phyloP scores from a whole-genome alignment of 2,113 vertebrate genomes.

The Corythornis cristatus region DNA sequence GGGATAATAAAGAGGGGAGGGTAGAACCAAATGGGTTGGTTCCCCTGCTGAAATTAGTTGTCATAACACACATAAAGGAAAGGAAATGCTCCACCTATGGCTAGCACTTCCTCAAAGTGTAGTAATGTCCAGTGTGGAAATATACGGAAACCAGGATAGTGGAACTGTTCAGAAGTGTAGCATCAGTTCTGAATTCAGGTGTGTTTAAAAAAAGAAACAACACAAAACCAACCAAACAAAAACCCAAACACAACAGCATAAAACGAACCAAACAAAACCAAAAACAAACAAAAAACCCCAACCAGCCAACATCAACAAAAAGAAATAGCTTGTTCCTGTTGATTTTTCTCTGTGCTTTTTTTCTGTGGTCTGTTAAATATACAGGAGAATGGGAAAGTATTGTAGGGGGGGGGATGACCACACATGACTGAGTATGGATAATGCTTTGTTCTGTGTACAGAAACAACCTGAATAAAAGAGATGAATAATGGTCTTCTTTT shows the following conservation, averaged over 20 bases:
- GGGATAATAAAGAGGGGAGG: background rate
- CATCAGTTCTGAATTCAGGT: background rate
- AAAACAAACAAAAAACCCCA: too few relatives aligned
- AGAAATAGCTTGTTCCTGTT: background rate
- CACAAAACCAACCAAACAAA: too few relatives aligned
- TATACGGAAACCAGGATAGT: background rate
- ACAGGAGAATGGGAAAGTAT: background rate
- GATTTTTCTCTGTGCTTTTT: background rate
- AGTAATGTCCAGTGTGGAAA: background rate
- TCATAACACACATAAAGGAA: background rate
- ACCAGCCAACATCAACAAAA: background rate
- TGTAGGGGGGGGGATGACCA: background rate
- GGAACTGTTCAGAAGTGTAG: background rate
- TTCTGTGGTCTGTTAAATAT: background rate
- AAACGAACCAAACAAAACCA: too few relatives aligned
- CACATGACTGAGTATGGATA: background rate
- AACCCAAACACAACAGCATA: too few relatives aligned
- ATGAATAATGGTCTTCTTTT: conserved; percentile 9
- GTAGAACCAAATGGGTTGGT: background rate
- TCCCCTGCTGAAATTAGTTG: background rate
- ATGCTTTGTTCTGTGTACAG: background rate
- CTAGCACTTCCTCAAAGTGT: background rate
- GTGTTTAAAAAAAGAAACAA: background rate
- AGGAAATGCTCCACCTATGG: background rate
- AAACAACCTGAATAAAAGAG: conserved; percentile 6